Percentiles rank a stretch among this genome's conserved stretches.
phyloP scores from a whole-genome alignment of 2,113 vertebrate genomes.

The Coptodon bakossiorum region DNA sequence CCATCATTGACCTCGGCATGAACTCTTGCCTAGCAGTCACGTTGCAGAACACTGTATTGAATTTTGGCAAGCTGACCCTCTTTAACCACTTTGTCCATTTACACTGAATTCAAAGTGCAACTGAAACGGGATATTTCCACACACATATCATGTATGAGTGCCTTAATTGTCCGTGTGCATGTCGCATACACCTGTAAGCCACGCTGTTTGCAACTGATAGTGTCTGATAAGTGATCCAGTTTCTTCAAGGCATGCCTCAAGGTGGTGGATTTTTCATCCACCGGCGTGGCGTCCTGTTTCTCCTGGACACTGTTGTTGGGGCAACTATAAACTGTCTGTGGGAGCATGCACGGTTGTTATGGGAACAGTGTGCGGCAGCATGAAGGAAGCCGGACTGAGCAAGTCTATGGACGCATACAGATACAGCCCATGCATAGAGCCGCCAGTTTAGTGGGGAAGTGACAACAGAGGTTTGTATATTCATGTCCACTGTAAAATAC shows the following conservation, averaged over 20 bases:
- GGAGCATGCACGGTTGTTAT: slow-evolving; percentile 39
- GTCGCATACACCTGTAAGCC: neutral
- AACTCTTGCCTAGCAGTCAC: neutral
- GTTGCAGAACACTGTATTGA: neutral
- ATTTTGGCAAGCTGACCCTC: neutral
- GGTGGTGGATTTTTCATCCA: neutral
- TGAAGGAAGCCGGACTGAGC: neutral
- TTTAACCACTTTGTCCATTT: neutral
- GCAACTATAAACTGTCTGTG: slow-evolving; percentile 40
- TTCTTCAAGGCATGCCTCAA: neutral
- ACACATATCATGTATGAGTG: neutral
- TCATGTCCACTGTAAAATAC: neutral
- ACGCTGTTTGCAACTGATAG: neutral
- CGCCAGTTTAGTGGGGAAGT: neutral
- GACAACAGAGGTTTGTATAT: neutral
- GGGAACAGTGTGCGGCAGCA: slow-evolving; percentile 27
- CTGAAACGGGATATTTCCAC: neutral
- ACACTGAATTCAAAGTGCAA: neutral
- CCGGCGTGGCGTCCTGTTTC: slow-evolving; percentile 1
- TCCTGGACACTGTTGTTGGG: slow-evolving; percentile 25
- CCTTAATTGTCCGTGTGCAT: neutral
- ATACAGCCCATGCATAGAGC: neutral
- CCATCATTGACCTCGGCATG: neutral
- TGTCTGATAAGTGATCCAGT: neutral
- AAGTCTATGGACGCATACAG: neutral